Percentiles rank a stretch among this genome's conserved stretches.
Conservation (phyloP, 2,888 invertebrate species). For the Microplitis deprimator region DNA sequence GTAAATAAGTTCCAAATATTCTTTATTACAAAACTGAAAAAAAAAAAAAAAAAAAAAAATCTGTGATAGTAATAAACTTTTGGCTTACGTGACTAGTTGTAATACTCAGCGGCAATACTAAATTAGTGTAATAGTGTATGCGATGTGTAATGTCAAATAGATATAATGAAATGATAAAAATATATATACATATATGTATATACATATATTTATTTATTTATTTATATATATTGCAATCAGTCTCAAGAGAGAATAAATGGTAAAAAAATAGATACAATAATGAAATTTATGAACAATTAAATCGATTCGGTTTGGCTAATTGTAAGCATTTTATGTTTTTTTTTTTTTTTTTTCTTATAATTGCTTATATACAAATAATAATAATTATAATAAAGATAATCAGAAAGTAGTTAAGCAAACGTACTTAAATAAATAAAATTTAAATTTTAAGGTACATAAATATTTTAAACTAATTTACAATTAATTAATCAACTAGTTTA, state of each 20-base stretch:
- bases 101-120: conserved; percentile 70
- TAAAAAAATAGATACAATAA: conserved; percentile 21
- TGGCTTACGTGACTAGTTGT: conserved; percentile 69
- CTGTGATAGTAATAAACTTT: conserved; percentile 68
- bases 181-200: background rate
- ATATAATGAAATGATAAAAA: conserved; percentile 38
- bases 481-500: conserved; percentile 40
- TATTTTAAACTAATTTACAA: conserved; percentile 59
- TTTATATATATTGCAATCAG: conserved; percentile 20
- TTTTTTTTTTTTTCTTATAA: conserved; percentile 7
- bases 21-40: conserved; percentile 67
- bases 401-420: conserved; percentile 13
- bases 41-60: conserved; percentile 60
- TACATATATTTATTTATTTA: too few relatives aligned
- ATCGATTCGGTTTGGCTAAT: conserved; percentile 6
- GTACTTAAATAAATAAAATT: conserved; percentile 54
- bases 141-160: conserved; percentile 48
- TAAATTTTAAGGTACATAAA: conserved; percentile 58
- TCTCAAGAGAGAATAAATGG: conserved; percentile 41
- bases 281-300: background rate
- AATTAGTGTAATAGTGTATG: conserved; percentile 65
- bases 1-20: conserved; percentile 47
- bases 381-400: background rate
- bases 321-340: background rate
- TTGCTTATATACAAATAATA: conserved; percentile 9